Percentiles rank a stretch among this genome's conserved stretches.
Evolutionary conservation across 1,140 invertebrate genomes (phyloP).

Genomic region (Drosophila sucinea): DNA sequence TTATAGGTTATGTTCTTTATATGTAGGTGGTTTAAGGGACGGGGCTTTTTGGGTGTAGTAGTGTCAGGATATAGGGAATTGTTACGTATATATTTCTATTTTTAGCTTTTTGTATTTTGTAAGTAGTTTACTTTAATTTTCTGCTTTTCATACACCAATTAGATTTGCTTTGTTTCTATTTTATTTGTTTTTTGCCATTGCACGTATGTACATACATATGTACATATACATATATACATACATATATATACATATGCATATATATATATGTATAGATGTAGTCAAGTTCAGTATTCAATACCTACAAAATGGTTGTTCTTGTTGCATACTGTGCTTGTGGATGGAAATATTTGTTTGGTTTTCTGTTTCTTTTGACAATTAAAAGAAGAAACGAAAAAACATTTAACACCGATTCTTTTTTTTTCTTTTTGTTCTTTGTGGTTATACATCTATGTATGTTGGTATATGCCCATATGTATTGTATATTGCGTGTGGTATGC

Average conservation of each 20-base stretch:
- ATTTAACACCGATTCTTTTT: conserved; percentile 29
- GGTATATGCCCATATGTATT: conserved; percentile 8
- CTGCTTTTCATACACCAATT: conserved; percentile 26
- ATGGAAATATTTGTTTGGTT: conserved; percentile 38
- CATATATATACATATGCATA: conserved; percentile 20
- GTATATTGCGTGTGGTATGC: conserved; percentile 21
- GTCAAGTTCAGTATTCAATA: conserved; percentile 5
- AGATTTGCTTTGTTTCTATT: conserved; percentile 2
- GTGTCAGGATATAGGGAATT: conserved; percentile 24
- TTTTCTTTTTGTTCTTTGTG: conserved; percentile 28
- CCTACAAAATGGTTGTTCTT: conserved; percentile 6
- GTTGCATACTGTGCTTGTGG: conserved; percentile 27
- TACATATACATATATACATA: conserved; percentile 35
- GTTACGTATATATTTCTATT: conserved; percentile 66
- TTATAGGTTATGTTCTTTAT: conserved; percentile 25
- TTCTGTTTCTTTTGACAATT: conserved; percentile 9
- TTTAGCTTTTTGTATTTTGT: conserved; percentile 25
- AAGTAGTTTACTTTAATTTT: conserved; percentile 40
- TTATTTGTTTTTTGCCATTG: conserved; percentile 39
- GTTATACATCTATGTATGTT: conserved; percentile 29
- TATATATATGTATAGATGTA: conserved; percentile 14
- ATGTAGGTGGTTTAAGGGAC: conserved; percentile 2
- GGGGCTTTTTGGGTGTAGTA: conserved; percentile 3
- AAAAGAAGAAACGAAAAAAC: conserved; percentile 7
- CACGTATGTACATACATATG: conserved; percentile 39